Conservation (phyloP, 2,113 vertebrate genomes). For the Dipodomys stephensi region DNA sequence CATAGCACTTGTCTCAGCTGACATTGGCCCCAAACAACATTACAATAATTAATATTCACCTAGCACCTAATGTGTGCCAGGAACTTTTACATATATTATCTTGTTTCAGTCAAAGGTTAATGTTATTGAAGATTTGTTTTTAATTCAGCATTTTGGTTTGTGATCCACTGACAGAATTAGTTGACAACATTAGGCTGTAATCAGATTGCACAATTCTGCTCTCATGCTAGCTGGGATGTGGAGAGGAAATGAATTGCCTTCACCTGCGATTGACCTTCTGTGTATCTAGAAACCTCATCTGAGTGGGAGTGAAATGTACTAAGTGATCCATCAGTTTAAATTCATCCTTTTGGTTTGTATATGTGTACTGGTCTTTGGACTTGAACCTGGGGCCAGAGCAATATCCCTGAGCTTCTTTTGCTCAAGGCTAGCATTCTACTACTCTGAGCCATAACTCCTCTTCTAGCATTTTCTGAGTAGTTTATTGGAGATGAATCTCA, state of each 20-base stretch:
- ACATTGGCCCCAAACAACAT: no score
- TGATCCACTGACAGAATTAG: slow-evolving; percentile 1
- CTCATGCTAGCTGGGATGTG: neutral
- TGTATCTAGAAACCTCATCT: neutral
- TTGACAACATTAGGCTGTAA: slow-evolving; percentile 5
- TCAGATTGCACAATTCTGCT: slow-evolving; percentile 19
- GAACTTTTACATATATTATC: slow-evolving; percentile 45
- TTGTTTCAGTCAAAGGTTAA: slow-evolving; percentile 63
- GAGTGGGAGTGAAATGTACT: slow-evolving; percentile 15
- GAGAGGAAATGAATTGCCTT: slow-evolving; percentile 28
- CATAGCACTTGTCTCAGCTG: neutral
- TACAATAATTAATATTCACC: no score
- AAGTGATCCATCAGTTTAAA: slow-evolving; percentile 6
- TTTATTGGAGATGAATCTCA: no score
- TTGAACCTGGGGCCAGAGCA: no score
- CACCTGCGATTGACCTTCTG: neutral
- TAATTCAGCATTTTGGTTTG: slow-evolving; percentile 3
- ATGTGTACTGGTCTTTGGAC: no score
- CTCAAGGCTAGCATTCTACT: no score
- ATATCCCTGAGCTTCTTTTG: no score
- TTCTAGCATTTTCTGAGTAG: no score
- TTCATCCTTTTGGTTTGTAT: neutral
- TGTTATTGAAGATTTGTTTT: slow-evolving; percentile 47
- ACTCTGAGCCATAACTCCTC: no score
- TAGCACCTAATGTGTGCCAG: no score